Conservation (phyloP, 2,113 vertebrate genomes). For the Manacus vitellinus region DNA sequence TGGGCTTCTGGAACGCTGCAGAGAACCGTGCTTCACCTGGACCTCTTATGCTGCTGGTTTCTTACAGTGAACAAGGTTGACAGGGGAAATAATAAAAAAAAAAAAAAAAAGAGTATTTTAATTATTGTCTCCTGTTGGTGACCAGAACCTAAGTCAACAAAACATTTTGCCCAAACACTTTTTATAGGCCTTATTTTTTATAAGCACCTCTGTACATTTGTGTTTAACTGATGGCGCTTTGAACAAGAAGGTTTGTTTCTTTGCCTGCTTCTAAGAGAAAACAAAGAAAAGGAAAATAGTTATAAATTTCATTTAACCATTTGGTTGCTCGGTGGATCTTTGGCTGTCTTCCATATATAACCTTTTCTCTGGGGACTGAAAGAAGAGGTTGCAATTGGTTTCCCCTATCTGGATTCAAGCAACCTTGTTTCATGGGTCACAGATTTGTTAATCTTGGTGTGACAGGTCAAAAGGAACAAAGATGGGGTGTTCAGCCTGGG, state of each 20-base stretch:
- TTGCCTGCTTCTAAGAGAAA: neutral
- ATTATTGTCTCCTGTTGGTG: neutral
- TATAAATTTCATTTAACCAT: neutral
- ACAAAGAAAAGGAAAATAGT: conserved; percentile 17
- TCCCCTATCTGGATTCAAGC: neutral
- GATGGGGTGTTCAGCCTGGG: neutral
- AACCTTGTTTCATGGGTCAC: conserved; percentile 50
- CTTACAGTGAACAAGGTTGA: neutral
- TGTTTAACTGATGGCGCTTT: neutral
- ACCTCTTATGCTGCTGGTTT: neutral
- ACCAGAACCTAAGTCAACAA: neutral
- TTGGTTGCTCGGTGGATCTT: conserved; percentile 1
- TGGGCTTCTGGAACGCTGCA: no score
- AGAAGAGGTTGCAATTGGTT: conserved; percentile 31
- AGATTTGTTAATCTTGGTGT: conserved; percentile 47
- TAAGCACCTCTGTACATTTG: neutral
- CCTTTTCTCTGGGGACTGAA: neutral
- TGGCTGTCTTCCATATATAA: neutral
- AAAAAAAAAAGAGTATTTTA: neutral
- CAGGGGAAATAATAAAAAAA: neutral
- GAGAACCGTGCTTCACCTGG: neutral
- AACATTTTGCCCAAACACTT: neutral
- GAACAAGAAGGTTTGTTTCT: neutral
- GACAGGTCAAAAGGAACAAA: conserved; percentile 35
- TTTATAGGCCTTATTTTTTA: neutral